These are phyloP conservation scores for Margarornis squamiger DNA, from an alignment of 2,797 vertebrate genomes.

Conservation along the genomic window DNA sequence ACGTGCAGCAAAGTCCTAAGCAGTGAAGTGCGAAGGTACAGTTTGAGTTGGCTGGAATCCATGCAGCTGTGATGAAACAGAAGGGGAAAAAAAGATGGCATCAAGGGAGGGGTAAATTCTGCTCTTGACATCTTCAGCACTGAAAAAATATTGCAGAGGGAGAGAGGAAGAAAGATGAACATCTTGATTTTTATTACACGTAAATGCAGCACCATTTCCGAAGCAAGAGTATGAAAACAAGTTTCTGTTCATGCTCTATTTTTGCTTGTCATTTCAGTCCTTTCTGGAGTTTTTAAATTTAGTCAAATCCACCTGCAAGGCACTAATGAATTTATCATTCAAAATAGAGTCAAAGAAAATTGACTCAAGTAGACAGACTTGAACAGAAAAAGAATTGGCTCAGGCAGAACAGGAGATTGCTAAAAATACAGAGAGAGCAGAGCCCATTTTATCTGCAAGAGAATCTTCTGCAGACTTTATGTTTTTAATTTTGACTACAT, in stretches of 20 bases:
- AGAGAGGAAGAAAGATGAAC: constrained; percentile 40
- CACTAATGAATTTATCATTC: constrained; percentile 28
- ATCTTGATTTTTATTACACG: constrained; percentile 62
- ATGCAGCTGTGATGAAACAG: constrained; percentile 56
- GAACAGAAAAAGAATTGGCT: not conserved
- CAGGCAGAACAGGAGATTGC: not conserved
- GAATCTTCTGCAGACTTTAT: constrained; percentile 14
- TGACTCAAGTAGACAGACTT: not conserved
- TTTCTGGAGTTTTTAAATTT: not conserved
- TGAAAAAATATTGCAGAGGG: constrained; percentile 29
- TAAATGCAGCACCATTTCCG: not conserved
- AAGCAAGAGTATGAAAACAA: not conserved
- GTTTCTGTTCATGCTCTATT: not conserved
- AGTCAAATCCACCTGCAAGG: constrained; percentile 16
- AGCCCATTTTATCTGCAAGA: not conserved
- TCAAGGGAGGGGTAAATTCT: constrained; percentile 65
- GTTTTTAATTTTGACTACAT: constrained; percentile 51
- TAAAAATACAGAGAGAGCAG: constrained; percentile 14
- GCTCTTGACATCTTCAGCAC: constrained; percentile 45
- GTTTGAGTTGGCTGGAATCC: constrained; percentile 46
- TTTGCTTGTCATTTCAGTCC: not conserved
- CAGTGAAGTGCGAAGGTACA: constrained; percentile 22
- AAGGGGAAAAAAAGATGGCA: constrained; percentile 23
- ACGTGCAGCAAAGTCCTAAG: not conserved
- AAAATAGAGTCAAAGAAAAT: not conserved